These are phyloP conservation scores for Mactromeris polynyma DNA, from an alignment of 2,888 invertebrate species.

Conservation along the genomic window DNA sequence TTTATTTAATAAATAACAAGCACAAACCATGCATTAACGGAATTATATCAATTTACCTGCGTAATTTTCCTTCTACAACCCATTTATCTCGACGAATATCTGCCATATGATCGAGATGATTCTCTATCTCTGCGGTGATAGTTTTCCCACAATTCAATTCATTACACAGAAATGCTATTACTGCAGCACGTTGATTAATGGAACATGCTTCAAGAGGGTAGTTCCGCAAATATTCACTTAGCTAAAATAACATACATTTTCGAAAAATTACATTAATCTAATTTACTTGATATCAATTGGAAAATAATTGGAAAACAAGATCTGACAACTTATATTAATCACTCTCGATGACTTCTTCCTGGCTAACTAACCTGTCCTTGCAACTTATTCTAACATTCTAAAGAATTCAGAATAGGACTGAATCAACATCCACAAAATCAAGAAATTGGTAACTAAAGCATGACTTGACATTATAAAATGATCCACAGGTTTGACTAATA, in stretches of 20 bases:
- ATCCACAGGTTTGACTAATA: too few relatives aligned
- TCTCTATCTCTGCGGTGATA: conserved; percentile 95
- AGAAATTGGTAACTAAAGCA: too few relatives aligned
- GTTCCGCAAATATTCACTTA: conserved; percentile 90
- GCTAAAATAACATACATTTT: conserved; percentile 74
- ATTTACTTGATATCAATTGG: conserved; percentile 31
- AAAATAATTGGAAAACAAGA: too few relatives aligned
- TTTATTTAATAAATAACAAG: too few relatives aligned
- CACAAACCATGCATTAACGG: too few relatives aligned
- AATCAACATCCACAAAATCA: too few relatives aligned
- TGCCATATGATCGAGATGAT: conserved; percentile 94
- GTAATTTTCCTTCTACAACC: conserved; percentile 96
- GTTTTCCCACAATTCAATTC: conserved; percentile 97
- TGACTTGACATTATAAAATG: too few relatives aligned
- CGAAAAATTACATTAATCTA: conserved; percentile 23
- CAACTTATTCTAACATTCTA: too few relatives aligned
- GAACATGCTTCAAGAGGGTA: conserved; percentile 95
- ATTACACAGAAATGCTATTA: conserved; percentile 96
- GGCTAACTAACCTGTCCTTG: too few relatives aligned
- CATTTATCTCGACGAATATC: conserved; percentile 96
- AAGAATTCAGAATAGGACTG: too few relatives aligned
- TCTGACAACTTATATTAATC: too few relatives aligned
- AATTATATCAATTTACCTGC: conserved; percentile 91
- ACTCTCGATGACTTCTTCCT: too few relatives aligned
- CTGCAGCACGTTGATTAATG: conserved; percentile 94